Percentiles rank a stretch among this genome's conserved stretches.
Conservation (phyloP, 2,797 vertebrate genomes). For the Diplodus puntazzo region DNA sequence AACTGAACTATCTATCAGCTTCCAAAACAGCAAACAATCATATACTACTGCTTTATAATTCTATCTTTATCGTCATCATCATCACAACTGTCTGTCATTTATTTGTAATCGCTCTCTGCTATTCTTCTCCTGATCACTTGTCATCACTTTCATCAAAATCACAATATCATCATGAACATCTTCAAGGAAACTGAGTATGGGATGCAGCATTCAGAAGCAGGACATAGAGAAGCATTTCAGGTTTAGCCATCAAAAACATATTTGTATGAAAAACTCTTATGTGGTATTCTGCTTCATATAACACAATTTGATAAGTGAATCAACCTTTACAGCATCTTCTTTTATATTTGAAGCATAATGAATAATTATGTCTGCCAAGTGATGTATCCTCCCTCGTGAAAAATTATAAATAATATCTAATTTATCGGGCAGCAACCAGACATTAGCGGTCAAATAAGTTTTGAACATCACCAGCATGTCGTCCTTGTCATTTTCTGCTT, state of each 20-base stretch:
- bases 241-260: neutral
- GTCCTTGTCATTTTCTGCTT: slow-evolving; percentile 30
- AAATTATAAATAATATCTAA: neutral
- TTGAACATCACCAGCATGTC: neutral
- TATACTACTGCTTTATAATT: slow-evolving; percentile 25
- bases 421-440: slow-evolving; percentile 1
- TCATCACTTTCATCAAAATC: neutral
- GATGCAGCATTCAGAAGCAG: slow-evolving; percentile 7
- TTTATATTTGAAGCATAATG: neutral
- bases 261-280: neutral
- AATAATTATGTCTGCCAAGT: neutral
- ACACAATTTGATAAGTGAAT: neutral
- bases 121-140: slow-evolving; percentile 12
- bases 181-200: slow-evolving; percentile 4
- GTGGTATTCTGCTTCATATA: neutral
- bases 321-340: neutral
- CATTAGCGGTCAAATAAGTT: neutral
- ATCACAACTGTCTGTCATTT: neutral
- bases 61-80: slow-evolving; percentile 21
- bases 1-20: slow-evolving; percentile 42
- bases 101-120: neutral
- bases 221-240: neutral
- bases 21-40: slow-evolving; percentile 9
- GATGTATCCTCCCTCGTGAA: neutral
- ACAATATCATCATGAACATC: neutral